Conservation (phyloP, 2,113 vertebrate genomes). For the Pangasianodon hypophthalmus region DNA sequence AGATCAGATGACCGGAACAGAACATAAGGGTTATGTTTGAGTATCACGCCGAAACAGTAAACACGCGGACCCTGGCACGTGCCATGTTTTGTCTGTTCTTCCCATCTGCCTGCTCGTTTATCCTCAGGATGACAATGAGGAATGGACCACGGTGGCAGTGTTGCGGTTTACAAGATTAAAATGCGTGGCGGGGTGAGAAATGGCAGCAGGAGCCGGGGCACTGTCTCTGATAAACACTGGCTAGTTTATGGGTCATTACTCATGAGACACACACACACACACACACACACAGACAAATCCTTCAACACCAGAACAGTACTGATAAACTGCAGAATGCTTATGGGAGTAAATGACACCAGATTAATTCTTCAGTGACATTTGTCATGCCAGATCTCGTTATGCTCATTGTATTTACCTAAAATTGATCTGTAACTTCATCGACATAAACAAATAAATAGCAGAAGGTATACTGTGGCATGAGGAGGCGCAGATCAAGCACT, state of each 20-base stretch:
- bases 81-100: conserved; percentile 32
- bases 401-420: background rate
- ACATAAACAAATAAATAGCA: background rate
- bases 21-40: background rate
- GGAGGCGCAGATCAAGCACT: background rate
- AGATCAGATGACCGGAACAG: background rate
- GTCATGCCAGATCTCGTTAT: background rate
- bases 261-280: conserved; percentile 18
- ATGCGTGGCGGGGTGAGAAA: conserved; percentile 5
- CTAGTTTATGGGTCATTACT: conserved; percentile 44
- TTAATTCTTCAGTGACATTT: background rate
- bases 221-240: conserved; percentile 25
- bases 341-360: background rate
- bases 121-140: conserved; percentile 42
- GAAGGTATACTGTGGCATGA: background rate
- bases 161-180: conserved; percentile 64
- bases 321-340: conserved; percentile 14
- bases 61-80: background rate
- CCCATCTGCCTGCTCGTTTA: conserved; percentile 20
- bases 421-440: background rate
- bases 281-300: background rate
- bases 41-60: background rate
- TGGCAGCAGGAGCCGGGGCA: background rate
- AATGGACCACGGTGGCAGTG: conserved; percentile 41
- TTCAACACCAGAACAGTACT: background rate